Conservation (phyloP, 2,888 invertebrate genomes). For the Hedya salicella region DNA sequence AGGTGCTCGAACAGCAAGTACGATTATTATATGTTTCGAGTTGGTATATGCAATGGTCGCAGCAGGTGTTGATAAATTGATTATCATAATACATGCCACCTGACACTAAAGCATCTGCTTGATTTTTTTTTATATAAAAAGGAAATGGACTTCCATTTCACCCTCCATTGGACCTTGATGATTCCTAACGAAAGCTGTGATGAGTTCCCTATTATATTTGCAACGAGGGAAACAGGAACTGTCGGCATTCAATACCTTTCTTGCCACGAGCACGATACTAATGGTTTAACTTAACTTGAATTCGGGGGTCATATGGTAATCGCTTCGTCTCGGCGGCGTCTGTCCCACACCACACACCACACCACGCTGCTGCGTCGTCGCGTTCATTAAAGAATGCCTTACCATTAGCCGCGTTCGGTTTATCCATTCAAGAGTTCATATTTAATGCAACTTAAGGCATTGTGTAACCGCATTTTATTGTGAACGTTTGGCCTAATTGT, state of each 20-base stretch:
- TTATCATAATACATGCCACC: conserved; percentile 43
- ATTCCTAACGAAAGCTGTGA: no score
- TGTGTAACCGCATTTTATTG: conserved; percentile 26
- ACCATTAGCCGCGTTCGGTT: conserved; percentile 56
- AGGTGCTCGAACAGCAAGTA: background rate
- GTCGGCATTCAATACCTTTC: no score
- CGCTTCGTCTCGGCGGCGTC: conserved; percentile 7
- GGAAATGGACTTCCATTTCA: background rate
- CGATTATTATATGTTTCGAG: conserved; percentile 9
- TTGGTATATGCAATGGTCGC: conserved; percentile 6
- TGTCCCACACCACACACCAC: conserved; percentile 50
- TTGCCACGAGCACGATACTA: no score
- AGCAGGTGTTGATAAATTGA: conserved; percentile 40
- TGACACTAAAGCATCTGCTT: conserved; percentile 46
- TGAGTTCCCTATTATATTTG: no score
- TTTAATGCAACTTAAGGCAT: conserved; percentile 36
- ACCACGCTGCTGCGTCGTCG: no score
- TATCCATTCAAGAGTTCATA: conserved; percentile 53
- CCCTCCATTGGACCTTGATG: no score
- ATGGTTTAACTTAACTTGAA: background rate
- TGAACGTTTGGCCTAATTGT: conserved; percentile 13
- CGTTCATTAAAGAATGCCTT: conserved; percentile 54
- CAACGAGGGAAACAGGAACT: no score
- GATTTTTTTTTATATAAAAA: conserved; percentile 11
- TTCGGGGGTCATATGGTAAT: conserved; percentile 7